Percentiles rank a stretch among this genome's conserved stretches.
phyloP scores from a whole-genome alignment of 2,113 vertebrate species.

The Macroglossus sobrinus region DNA sequence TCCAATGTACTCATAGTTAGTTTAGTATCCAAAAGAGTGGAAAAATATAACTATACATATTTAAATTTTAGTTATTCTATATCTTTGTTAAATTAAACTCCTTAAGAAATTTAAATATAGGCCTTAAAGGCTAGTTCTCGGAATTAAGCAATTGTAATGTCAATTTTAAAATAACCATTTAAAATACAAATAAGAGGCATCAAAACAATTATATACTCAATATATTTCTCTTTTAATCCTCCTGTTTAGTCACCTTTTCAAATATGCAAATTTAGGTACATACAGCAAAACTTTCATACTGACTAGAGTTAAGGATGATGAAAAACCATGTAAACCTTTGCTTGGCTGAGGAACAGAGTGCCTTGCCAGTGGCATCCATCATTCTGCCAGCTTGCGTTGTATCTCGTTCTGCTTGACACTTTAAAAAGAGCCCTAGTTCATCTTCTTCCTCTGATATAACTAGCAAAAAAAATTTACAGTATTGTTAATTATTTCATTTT shows the following conservation, averaged over 20 bases:
- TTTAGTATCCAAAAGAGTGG: neutral
- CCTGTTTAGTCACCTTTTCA: neutral
- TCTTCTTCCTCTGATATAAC: constrained; percentile 89
- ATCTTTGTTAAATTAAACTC: constrained; percentile 5
- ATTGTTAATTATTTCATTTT: constrained; percentile 37
- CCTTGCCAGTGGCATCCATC: constrained; percentile 89
- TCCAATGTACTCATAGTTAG: neutral
- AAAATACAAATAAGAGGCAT: constrained; percentile 28
- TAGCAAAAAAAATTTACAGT: constrained; percentile 69
- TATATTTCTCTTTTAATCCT: constrained; percentile 7
- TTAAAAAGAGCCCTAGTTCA: constrained; percentile 87
- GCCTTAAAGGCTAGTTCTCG: constrained; percentile 1
- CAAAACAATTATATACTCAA: constrained; percentile 1
- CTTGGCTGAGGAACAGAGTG: constrained; percentile 86
- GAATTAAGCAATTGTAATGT: constrained; percentile 19
- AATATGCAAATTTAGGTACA: neutral
- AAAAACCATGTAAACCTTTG: constrained; percentile 81
- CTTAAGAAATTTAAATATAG: constrained; percentile 21
- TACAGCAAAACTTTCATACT: neutral
- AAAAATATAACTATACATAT: neutral
- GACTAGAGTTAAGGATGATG: neutral
- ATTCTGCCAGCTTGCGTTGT: constrained; percentile 86
- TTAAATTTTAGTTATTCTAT: neutral
- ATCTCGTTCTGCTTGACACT: constrained; percentile 86
- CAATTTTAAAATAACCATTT: constrained; percentile 42